Evolutionary conservation across 2,797 vertebrate species (phyloP), one percentile per base, ranked within the genome.

Genomic region (Lateolabrax maculatus): DNA sequence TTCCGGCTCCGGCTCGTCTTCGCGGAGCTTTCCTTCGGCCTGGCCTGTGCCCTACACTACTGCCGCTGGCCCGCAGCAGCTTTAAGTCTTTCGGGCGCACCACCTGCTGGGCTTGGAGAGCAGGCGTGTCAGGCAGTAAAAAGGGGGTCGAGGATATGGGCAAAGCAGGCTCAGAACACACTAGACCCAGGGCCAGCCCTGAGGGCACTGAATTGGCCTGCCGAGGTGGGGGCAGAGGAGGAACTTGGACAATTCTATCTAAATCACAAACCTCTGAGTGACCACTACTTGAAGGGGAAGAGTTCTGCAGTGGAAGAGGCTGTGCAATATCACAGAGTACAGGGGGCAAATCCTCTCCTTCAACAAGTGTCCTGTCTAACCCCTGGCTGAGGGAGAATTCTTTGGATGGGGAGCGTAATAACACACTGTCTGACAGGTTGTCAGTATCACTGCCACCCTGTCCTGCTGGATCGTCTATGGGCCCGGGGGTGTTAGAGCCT

Each of bases 41-140:
- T 0, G 95, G 95, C 58, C 95, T 87, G 81, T 95, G 96, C 37
- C 94, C 93, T 37, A 93, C 90, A 77, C 93, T 89, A 19, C 95
- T 90, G 43, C 95, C 93, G 0, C 92, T 77, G 23, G 95, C 93
- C 85, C 96, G 95, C 77, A 97, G 93, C 74, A 97, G 93, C 85
- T 96, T 97, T 52, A 97, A 90, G 89, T 97, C 97, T 92, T 98
- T 98, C 44, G 97, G 97, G 51, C 97, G 95, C 41, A 98, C 97
- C 3, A 97, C 97, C 92, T 96, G 95, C 89, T 97, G 96, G 0
- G 93, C 80, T 68, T 94, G 95, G 81, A 94, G 79, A 29, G 89
- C 86, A 37, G 92, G 89, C 68, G 95, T 94, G 67, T 97, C 95
- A 1, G 95, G 90, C 71, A 95, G 84, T 73, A 95, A 87, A 84